Percentiles rank a stretch among this genome's conserved stretches.
These are phyloP conservation scores for Dendrophyllia cribrosa DNA, from an alignment of 64 coral and sea anemone genomes.

Conservation along the genomic window DNA sequence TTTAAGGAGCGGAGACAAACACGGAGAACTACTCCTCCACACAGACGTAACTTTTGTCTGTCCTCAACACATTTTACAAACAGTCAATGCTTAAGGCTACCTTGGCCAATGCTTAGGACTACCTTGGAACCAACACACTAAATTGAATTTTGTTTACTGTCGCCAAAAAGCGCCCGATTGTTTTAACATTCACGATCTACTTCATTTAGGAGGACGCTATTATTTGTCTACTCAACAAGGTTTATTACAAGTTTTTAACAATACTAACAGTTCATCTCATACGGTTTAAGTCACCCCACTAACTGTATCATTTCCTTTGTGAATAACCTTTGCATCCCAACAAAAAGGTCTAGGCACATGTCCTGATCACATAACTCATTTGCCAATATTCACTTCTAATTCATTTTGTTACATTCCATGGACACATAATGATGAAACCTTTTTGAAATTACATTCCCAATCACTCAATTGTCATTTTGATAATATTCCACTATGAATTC, in stretches of 20 bases:
- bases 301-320: not conserved
- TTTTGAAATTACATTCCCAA: not conserved
- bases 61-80: not conserved
- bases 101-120: not conserved
- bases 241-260: not conserved
- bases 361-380: not conserved
- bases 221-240: slow-evolving; percentile 6
- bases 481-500: not conserved
- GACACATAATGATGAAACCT: not conserved
- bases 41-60: not conserved
- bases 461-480: not conserved
- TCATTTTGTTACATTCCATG: not conserved
- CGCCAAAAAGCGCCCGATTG: not conserved
- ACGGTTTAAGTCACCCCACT: not conserved
- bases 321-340: not conserved
- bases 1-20: slow-evolving; percentile 39
- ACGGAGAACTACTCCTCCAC: not conserved
- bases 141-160: not conserved
- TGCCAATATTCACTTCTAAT: not conserved
- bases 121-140: not conserved
- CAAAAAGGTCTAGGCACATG: not conserved
- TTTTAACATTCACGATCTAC: not conserved
- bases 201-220: slow-evolving; percentile 1
- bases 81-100: too few species aligned
- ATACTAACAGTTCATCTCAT: not conserved